Evolutionary conservation across 2,888 invertebrate species (phyloP).

Genomic region (Macaria notata): DNA sequence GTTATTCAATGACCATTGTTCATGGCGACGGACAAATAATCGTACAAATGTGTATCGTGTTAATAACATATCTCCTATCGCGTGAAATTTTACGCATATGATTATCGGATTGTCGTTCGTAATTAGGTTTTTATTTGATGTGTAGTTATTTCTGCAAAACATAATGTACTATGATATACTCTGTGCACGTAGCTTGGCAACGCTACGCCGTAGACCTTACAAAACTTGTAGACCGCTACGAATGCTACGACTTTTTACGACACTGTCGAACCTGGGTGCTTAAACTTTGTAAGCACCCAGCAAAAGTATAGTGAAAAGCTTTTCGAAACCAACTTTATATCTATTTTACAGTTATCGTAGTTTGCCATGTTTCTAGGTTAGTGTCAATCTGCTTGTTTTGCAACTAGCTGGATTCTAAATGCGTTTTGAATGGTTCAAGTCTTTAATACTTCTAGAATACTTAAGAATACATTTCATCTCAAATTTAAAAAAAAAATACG

Average conservation of each 20-base stretch:
- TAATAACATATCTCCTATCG: no score
- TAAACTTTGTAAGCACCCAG: constrained; percentile 19
- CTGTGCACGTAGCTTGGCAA: constrained; percentile 21
- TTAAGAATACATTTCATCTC: no score
- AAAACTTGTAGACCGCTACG: constrained; percentile 22
- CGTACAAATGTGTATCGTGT: no score
- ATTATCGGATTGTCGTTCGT: no score
- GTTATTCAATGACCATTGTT: no score
- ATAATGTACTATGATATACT: no score
- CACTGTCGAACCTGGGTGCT: constrained; percentile 11
- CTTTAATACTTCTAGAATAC: no score
- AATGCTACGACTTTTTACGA: constrained; percentile 18
- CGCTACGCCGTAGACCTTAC: constrained; percentile 29
- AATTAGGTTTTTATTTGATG: no score
- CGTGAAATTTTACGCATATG: no score
- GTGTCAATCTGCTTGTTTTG: constrained; percentile 14
- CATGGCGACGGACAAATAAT: no score
- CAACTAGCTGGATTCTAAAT: neutral
- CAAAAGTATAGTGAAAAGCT: constrained; percentile 16
- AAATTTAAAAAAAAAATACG: no score
- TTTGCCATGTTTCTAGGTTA: constrained; percentile 10
- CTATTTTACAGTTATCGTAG: constrained; percentile 14
- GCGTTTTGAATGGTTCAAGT: neutral
- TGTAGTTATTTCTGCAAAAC: no score
- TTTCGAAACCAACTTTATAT: constrained; percentile 14